Evolutionary conservation across 1,140 invertebrate genomes (phyloP).

Genomic region (Drosophila grimshawi): DNA sequence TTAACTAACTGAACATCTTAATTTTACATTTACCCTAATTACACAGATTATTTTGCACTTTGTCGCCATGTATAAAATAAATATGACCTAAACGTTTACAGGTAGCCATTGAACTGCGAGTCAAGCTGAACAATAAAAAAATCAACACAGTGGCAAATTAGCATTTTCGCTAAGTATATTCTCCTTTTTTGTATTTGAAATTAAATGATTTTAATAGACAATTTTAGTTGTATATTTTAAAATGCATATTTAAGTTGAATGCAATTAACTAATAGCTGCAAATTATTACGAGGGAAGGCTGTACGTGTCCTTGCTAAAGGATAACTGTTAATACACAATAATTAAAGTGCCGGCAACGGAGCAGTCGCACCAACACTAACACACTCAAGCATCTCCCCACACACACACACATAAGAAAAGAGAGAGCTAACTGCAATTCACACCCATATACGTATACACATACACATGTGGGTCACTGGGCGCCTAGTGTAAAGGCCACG

Average conservation of each 20-base stretch:
- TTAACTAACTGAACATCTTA: no score
- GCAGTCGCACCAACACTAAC: conserved; percentile 8
- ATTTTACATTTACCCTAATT: neutral
- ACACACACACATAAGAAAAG: neutral
- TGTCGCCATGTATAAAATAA: neutral
- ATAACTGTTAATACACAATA: conserved; percentile 24
- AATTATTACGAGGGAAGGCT: neutral
- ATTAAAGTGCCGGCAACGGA: conserved; percentile 43
- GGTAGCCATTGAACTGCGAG: neutral
- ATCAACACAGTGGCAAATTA: neutral
- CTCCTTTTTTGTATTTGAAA: no score
- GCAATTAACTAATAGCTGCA: conserved; percentile 2
- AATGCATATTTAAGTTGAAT: no score
- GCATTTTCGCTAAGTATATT: no score
- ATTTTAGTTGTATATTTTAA: no score
- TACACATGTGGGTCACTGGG: conserved; percentile 57
- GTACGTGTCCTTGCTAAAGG: conserved; percentile 60
- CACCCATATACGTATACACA: conserved; percentile 4
- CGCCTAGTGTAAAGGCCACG: conserved; percentile 28
- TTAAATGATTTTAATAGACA: no score
- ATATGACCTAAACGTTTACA: neutral
- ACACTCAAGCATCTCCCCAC: neutral
- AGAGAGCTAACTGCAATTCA: conserved; percentile 5
- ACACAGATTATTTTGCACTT: conserved; percentile 2
- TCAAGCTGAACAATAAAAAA: neutral